These are phyloP conservation scores for Formica aserva DNA, from an alignment of 2,888 invertebrate species.

Conservation along the genomic window DNA sequence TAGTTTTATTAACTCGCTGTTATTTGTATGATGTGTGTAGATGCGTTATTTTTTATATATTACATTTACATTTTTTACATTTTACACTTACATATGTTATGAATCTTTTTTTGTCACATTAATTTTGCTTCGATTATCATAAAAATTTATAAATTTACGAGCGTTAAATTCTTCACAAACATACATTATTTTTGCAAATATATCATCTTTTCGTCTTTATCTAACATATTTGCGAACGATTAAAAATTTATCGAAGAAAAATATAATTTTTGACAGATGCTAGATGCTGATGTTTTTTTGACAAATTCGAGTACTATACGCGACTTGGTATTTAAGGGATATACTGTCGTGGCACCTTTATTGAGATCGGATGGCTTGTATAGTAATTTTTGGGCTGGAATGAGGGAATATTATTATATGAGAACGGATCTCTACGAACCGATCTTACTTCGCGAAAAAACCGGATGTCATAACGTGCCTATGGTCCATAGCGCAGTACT, in stretches of 20 bases:
- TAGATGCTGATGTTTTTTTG: slow-evolving; percentile 95
- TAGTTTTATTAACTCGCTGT: not conserved
- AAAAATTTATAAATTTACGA: slow-evolving; percentile 3
- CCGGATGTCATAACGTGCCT: slow-evolving; percentile 94
- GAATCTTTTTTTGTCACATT: not conserved
- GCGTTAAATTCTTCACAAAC: not conserved
- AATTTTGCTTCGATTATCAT: not conserved
- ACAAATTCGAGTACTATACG: slow-evolving; percentile 89
- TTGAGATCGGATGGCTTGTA: slow-evolving; percentile 94
- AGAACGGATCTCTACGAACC: slow-evolving; percentile 94
- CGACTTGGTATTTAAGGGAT: slow-evolving; percentile 88
- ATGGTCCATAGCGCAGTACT: slow-evolving; percentile 97
- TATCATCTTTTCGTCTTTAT: not conserved
- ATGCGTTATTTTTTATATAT: not conserved
- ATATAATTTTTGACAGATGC: slow-evolving; percentile 87
- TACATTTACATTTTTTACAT: not conserved
- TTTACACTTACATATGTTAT: not conserved
- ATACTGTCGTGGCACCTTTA: slow-evolving; percentile 93
- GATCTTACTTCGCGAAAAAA: slow-evolving; percentile 90
- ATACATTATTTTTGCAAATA: not conserved
- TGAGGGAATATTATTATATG: slow-evolving; percentile 94
- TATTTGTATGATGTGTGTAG: not conserved
- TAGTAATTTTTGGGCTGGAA: slow-evolving; percentile 98
- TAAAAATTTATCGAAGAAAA: not conserved
- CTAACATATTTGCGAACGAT: not conserved